phyloP scores from a whole-genome alignment of 2,113 vertebrate species.

The Speoplatyrhinus poulsoni region DNA sequence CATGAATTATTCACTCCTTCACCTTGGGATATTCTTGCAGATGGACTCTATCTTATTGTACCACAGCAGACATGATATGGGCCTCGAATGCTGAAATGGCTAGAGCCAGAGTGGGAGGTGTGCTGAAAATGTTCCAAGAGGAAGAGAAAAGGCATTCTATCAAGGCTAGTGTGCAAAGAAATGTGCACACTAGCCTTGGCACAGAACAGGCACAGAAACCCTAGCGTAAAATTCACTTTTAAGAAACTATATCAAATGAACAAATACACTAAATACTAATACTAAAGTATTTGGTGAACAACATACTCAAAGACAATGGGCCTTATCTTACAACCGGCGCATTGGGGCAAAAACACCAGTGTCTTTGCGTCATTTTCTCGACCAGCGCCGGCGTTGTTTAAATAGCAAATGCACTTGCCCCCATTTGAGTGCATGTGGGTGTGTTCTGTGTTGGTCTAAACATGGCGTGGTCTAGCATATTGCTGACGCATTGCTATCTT shows the following conservation, averaged over 20 bases:
- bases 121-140: neutral
- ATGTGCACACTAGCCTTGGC: neutral
- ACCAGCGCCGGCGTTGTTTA: no score
- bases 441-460: no score
- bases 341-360: no score
- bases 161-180: slow-evolving; percentile 1
- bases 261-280: neutral
- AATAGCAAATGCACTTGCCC: no score
- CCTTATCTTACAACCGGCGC: neutral
- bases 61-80: slow-evolving; percentile 10
- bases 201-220: slow-evolving; percentile 2
- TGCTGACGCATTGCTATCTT: no score
- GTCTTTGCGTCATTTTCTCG: no score
- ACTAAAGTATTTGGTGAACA: neutral
- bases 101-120: neutral
- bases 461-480: no score
- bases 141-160: neutral
- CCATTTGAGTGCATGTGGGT: no score
- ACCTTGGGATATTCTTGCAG: slow-evolving; percentile 69
- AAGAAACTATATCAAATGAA: neutral
- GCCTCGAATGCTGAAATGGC: neutral
- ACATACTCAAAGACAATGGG: neutral
- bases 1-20: slow-evolving; percentile 76
- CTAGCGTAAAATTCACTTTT: neutral
- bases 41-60: slow-evolving; percentile 46